These are phyloP conservation scores for Sialia sialis DNA, from an alignment of 2,113 vertebrate genomes.

Conservation along the genomic window DNA sequence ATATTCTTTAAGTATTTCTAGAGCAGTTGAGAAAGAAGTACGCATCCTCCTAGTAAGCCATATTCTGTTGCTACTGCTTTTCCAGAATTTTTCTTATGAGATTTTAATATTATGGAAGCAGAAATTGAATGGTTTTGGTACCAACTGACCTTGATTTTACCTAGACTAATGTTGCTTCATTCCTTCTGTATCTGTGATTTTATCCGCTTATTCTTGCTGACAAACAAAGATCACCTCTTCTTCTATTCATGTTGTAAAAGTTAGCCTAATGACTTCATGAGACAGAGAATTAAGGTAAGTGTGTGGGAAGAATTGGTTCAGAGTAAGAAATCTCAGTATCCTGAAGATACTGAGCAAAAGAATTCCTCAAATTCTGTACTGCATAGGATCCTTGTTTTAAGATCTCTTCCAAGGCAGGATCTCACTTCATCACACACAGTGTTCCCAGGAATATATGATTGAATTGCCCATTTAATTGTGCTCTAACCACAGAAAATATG, in stretches of 20 bases:
- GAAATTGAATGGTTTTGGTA: not conserved
- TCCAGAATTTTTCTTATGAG: not conserved
- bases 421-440: not conserved
- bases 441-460: not conserved
- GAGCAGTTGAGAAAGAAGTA: not conserved
- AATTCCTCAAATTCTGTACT: not conserved
- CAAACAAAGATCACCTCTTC: not conserved
- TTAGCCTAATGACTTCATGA: not conserved
- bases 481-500: not conserved
- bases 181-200: not conserved
- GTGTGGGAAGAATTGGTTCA: not conserved
- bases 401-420: not conserved
- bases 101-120: not conserved
- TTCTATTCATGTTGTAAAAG: not conserved
- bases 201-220: not conserved
- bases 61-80: not conserved
- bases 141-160: not conserved
- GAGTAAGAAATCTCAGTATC: not conserved
- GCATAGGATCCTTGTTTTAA: not conserved
- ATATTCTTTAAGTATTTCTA: not conserved
- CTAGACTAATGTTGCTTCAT: not conserved
- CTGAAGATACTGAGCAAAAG: not conserved
- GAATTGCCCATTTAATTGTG: slow-evolving; percentile 2
- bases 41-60: not conserved
- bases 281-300: not conserved